Base-by-base conservation (phyloP, 2,797 vertebrate species). In the Oryzias dopingdopingensis region DNA sequence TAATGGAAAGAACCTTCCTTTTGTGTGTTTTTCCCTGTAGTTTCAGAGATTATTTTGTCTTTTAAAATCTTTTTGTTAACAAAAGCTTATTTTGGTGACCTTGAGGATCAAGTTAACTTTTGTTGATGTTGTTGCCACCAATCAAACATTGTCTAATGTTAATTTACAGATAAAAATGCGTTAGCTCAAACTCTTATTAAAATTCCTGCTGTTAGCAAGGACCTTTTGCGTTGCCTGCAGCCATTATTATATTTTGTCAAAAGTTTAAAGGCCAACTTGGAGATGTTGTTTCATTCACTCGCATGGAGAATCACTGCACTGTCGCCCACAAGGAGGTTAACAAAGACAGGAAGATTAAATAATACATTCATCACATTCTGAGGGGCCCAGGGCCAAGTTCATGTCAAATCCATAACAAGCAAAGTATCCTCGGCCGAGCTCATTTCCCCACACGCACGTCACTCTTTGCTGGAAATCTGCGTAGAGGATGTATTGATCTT, bases 261-360 rank as follows among this genome's bases (percentile, higher is more conserved):
- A 68, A 61, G 23, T 61, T 71, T 91, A 93, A 92, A 85, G 62
- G 71, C 78, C 78, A 74, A 69, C 85, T 82, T 86, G 74, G 86
- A 94, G 93, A 94, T 91, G 93, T 94, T 91, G 88, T 77, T 74
- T 88, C 82, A 89, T 91, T 74, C 66, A 49, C 67, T 68, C 67
- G 85, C 51, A n/a, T 23, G 55, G 92, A 79, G 93, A 95, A 92
- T 73, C 68, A 48, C 90, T 74, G 81, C 83, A 87, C 89, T 77
- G 84, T 90, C 90, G 85, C 90, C 92, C 92, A 90, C 90, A 92
- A 89, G 88, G 87, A 93, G 93, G 93, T 88, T 92, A 95, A 99
- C 96, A 99, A 99, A 98, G 91, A 92, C 95, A 96, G 96, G 96
- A 99, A 97, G 93, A 93, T 91, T 83, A 92, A 94, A 97, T 96